phyloP scores from a whole-genome alignment of 2,797 vertebrate species.

The Botia kubotai region DNA sequence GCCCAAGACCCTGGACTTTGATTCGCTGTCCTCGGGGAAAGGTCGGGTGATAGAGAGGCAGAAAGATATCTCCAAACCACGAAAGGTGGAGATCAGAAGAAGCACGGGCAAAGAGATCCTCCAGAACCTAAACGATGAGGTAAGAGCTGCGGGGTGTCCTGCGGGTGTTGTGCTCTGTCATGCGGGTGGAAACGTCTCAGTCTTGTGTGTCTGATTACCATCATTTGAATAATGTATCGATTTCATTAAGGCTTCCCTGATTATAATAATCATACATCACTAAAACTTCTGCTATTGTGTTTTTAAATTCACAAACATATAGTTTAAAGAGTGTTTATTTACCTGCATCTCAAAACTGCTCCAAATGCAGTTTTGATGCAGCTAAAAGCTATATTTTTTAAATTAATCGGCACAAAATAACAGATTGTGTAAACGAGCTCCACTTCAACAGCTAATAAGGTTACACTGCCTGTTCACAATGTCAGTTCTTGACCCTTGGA shows the following conservation, averaged over 20 bases:
- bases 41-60: constrained; percentile 89
- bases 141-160: constrained; percentile 65
- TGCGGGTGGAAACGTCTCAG: not conserved
- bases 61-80: constrained; percentile 83
- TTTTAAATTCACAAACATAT: not conserved
- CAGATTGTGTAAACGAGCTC: not conserved
- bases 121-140: constrained; percentile 93
- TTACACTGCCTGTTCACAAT: not conserved
- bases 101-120: constrained; percentile 92
- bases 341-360: not conserved
- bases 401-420: not conserved
- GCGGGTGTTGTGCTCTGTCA: not conserved
- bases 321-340: not conserved
- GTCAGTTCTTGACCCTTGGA: not conserved
- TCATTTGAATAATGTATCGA: not conserved
- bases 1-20: constrained; percentile 90
- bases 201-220: not conserved
- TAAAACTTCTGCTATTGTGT: not conserved
- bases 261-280: not conserved
- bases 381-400: not conserved
- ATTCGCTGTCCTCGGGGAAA: constrained; percentile 81
- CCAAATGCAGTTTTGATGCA: not conserved
- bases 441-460: not conserved
- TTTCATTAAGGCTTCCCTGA: not conserved
- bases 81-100: constrained; percentile 91